A percentile compares a stretch with the other conserved stretches of the same genome.
Evolutionary conservation across 2,888 invertebrate species (phyloP).

Genomic region (Branchipolynoe longqiensis): DNA sequence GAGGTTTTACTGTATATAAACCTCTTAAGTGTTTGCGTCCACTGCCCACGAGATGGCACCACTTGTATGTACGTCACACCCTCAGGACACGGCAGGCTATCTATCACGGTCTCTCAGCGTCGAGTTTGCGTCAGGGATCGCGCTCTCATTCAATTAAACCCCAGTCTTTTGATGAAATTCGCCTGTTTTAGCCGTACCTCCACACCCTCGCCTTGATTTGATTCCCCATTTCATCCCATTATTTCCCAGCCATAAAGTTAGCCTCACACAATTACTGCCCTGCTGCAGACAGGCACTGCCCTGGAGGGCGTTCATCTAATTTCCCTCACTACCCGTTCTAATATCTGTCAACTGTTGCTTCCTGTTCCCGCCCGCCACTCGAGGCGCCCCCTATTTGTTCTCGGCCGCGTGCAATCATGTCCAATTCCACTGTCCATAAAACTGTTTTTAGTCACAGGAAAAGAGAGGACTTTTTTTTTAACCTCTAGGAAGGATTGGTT

Average conservation of each 20-base stretch:
- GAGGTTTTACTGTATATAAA: no score
- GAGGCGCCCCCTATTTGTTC: neutral
- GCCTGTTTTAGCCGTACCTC: conserved; percentile 4
- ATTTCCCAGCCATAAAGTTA: conserved; percentile 52
- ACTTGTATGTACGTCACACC: conserved; percentile 44
- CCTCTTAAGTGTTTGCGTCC: no score
- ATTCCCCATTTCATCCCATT: conserved; percentile 47
- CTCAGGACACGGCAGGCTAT: neutral
- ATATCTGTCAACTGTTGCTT: conserved; percentile 52
- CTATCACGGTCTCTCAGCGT: conserved; percentile 12
- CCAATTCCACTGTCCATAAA: conserved; percentile 39
- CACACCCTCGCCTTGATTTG: conserved; percentile 19
- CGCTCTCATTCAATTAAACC: conserved; percentile 10
- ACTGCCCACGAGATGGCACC: no score
- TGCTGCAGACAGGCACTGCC: neutral
- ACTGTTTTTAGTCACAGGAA: conserved; percentile 24
- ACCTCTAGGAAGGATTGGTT: neutral
- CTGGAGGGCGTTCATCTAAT: conserved; percentile 19
- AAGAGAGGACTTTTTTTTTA: conserved; percentile 31
- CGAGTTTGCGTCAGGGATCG: conserved; percentile 17
- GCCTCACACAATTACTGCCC: neutral
- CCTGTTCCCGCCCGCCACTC: neutral
- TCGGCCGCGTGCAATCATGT: conserved; percentile 33
- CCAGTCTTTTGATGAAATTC: conserved; percentile 50
- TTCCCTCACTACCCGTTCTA: conserved; percentile 46